Base-by-base conservation (phyloP, 2,888 invertebrate genomes). In the Hydrotaea diabolus region DNA sequence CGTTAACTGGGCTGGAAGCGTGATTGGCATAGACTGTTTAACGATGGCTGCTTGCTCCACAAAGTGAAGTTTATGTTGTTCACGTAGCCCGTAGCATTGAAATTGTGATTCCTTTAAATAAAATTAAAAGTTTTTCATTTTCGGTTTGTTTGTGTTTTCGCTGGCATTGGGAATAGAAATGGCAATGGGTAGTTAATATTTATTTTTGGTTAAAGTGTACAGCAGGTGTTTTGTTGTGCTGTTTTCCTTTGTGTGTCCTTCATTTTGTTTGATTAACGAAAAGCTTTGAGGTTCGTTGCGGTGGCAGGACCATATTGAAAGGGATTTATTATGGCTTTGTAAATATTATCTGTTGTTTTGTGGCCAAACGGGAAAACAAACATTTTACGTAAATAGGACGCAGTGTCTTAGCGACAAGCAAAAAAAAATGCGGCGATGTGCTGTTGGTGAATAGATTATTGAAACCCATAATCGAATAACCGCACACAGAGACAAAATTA, bases 61-160 rank as follows among this genome's bases (percentile, higher is more conserved):
- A n/a, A n/a, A 49, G 1, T 49, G 49, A 49, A 49, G 49, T 49
- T 49, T 49, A 49, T 49, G 2, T 49, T 49, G 49, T n/a, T 49
- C 3, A 15, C n/a, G 49, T 43, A 9, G 39, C 49, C 49, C n/a
- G 49, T 2, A n/a, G 49, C 49, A 13, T 15, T 49, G 49, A 13
- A 49, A n/a, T n/a, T 49, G 49, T n/a, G 49, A 49, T 49, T 49
- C 15, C 49, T 49, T 49, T 15, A 49, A 49, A 49, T 49, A n/a
- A n/a, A 49, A 49, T 49, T 49, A 49, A 49, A 49, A 49, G n/a
- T 49, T 49, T 49, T 49, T n/a, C 49, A 49, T 15, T 49, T 49
- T 49, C 49, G 13, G 15, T n/a, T 13, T 43, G 2, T 43, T 43
- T 43, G 13, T 15, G 2, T 43, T 43, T 1, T 43, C 3, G 8